Evolutionary conservation across 2,797 vertebrate genomes (phyloP).

Genomic region (Mus caroli): DNA sequence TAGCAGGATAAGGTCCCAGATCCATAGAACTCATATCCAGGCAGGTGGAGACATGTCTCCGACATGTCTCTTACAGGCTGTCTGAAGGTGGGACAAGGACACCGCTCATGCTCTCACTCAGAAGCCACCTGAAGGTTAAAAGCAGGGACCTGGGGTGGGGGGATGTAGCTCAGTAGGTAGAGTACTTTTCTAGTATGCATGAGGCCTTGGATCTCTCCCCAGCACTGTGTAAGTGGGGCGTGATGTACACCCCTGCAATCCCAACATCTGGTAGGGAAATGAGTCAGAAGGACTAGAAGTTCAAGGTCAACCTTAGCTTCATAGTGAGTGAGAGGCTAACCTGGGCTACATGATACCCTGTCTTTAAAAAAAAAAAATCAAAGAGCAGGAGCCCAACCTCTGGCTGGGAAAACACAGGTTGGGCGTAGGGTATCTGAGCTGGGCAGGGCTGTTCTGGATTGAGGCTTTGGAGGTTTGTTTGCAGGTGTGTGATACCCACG

Average conservation of each 20-base stretch:
- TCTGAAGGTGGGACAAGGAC: not conserved
- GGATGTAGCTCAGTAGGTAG: not conserved
- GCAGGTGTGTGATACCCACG: not conserved
- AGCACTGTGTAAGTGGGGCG: too few relatives aligned
- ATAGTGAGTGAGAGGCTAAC: not conserved
- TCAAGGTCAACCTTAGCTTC: not conserved
- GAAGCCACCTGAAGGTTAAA: not conserved
- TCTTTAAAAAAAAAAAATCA: not conserved
- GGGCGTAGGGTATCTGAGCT: too few relatives aligned
- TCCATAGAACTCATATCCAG: not conserved
- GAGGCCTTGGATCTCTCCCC: too few relatives aligned
- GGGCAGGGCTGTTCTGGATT: too few relatives aligned
- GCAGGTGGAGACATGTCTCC: not conserved
- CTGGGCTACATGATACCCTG: not conserved
- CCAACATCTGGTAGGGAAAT: not conserved
- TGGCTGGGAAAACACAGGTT: not conserved
- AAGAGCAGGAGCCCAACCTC: not conserved
- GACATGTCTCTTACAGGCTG: not conserved
- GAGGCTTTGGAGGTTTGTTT: not conserved
- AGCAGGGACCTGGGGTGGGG: too few relatives aligned
- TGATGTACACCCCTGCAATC: too few relatives aligned
- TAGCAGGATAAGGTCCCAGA: not conserved
- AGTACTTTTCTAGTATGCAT: not conserved
- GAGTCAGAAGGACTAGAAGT: not conserved
- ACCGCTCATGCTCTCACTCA: not conserved